Conservation (phyloP, 1,140 invertebrate species). For the Triops cancriformis region DNA sequence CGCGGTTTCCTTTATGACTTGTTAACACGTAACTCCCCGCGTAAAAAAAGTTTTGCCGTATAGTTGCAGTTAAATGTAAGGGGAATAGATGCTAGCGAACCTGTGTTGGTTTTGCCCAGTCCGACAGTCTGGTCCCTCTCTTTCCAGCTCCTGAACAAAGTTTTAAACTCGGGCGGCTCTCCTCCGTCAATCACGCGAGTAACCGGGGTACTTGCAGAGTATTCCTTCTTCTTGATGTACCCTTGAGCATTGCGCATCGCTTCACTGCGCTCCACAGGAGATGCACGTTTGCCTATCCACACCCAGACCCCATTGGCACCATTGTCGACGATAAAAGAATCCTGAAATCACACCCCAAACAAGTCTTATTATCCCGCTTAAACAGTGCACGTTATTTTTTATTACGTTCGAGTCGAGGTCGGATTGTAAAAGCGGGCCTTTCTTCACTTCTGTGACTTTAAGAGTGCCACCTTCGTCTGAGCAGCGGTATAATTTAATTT, state of each 20-base stretch:
- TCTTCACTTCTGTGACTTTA: constrained; percentile 76
- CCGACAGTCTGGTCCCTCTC: constrained; percentile 37
- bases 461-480: constrained; percentile 69
- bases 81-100: constrained; percentile 25
- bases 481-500: constrained; percentile 59
- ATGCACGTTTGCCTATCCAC: constrained; percentile 74
- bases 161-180: constrained; percentile 79
- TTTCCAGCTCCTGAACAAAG: constrained; percentile 69
- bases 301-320: constrained; percentile 72
- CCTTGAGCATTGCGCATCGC: constrained; percentile 78
- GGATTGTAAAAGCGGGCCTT: constrained; percentile 64
- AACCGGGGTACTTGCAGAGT: constrained; percentile 62
- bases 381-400: background rate
- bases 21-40: too few species aligned
- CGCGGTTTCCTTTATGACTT: too few species aligned
- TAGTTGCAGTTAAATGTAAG: background rate
- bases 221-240: constrained; percentile 79
- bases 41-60: too few species aligned
- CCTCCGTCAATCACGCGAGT: constrained; percentile 66
- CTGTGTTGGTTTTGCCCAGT: constrained; percentile 37
- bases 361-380: constrained; percentile 19
- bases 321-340: constrained; percentile 79
- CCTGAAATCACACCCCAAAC: constrained; percentile 43
- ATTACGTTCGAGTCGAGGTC: constrained; percentile 67
- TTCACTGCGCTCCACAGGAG: constrained; percentile 57